Base-by-base conservation (phyloP, 1,140 invertebrate species). In the Zophobas morio region DNA sequence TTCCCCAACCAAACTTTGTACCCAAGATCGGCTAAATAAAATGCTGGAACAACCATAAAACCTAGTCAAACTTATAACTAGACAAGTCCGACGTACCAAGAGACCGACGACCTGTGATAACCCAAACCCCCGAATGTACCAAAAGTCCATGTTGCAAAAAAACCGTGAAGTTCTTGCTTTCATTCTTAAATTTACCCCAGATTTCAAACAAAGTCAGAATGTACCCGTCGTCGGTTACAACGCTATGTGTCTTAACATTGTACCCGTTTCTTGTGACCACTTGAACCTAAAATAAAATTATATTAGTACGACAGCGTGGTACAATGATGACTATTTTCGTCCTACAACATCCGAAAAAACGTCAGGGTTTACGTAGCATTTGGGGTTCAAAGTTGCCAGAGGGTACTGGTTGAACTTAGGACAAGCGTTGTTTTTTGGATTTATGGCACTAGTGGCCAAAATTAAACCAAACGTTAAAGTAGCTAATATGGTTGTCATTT, bases 181-280 rank as follows among this genome's bases (percentile, higher is more conserved):
- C 20, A 8, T 42, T 20, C 39, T 66, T 66, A 6, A 20, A 20
- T n/a, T 39, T 60, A 33, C 34, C 35, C 6, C 6, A 4, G n/a
- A 66, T 66, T 47, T 36, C 42, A 42, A 42, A 42, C 5, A 66
- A 6, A 1, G 60, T 66, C 6, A 66, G 33, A 32, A 66, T 66
- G 42, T 66, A 66, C 2, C 60, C 37, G 42, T 66, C 60, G 2
- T 32, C 33, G 1, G 60, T 66, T 2, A 33, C 20, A 8, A 75
- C 75, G 35, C 49, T 20, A 32, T 79, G 47, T 70, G 46, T 47
- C 70, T 79, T 71, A 8, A 75, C 85, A 1, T 88, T 87, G 81
- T 93, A 94, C 35, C 92, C 92, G 75, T 89, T 85, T 77, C 81
- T 81, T 60, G 77, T 56, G 39, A 90, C 87, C 32, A 90, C 78